These are phyloP conservation scores for Rhinella marina DNA, from an alignment of 2,797 vertebrate species.

Conservation along the genomic window DNA sequence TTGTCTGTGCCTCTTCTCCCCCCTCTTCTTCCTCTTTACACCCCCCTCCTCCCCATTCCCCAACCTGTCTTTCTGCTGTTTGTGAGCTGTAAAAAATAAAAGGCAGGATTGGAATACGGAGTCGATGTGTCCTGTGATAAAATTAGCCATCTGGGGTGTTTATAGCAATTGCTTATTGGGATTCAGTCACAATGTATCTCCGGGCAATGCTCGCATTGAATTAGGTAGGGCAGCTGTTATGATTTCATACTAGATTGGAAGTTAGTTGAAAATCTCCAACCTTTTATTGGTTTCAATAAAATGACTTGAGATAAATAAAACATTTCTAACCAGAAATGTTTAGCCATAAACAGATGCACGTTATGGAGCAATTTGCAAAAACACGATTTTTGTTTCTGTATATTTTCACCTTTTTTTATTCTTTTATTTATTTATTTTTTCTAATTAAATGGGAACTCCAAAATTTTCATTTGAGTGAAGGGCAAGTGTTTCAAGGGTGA, in stretches of 20 bases:
- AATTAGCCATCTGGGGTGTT: slow-evolving; percentile 72
- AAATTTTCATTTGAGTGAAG: neutral
- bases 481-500: neutral
- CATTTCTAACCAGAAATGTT: slow-evolving; percentile 69
- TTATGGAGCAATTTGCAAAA: slow-evolving; percentile 63
- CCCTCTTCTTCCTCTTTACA: neutral
- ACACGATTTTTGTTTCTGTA: slow-evolving; percentile 61
- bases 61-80: slow-evolving; percentile 28
- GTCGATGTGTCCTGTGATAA: slow-evolving; percentile 69
- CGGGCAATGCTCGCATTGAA: slow-evolving; percentile 68
- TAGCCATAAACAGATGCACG: slow-evolving; percentile 71
- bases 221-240: slow-evolving; percentile 71
- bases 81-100: slow-evolving; percentile 54
- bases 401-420: slow-evolving; percentile 55
- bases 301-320: slow-evolving; percentile 68
- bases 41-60: slow-evolving; percentile 13
- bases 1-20: slow-evolving; percentile 46
- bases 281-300: slow-evolving; percentile 68
- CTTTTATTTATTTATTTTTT: slow-evolving; percentile 17
- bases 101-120: slow-evolving; percentile 55
- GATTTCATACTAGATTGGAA: slow-evolving; percentile 65
- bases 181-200: slow-evolving; percentile 68
- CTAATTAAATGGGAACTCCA: slow-evolving; percentile 28
- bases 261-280: slow-evolving; percentile 69
- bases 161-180: slow-evolving; percentile 66